Evolutionary conservation across 35 echinoderm and acorn worm species (phyloP).

Genomic region (Heliocidaris erythrogramma): DNA sequence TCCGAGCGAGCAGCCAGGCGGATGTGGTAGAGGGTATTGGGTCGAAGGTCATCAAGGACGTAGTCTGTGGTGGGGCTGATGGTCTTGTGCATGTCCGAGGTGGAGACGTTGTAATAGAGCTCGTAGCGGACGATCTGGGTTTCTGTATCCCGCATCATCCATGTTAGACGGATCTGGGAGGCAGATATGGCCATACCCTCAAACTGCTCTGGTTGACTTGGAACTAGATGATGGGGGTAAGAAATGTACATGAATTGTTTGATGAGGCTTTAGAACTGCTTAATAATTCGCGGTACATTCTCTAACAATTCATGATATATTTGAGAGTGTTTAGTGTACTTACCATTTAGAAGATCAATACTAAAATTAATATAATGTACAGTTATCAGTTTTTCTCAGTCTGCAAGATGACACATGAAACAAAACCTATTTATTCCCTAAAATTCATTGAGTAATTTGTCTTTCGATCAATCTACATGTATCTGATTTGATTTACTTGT

Average conservation of each 20-base stretch:
- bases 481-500: too few species aligned
- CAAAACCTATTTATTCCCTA: too few species aligned
- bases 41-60: conserved; percentile 65
- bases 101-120: conserved; percentile 91
- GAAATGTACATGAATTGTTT: not conserved
- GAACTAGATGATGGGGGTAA: conserved; percentile 58
- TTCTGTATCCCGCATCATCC: conserved; percentile 74
- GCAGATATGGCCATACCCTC: conserved; percentile 70
- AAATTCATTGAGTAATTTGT: too few species aligned
- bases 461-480: too few species aligned
- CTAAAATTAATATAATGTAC: too few species aligned
- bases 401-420: too few species aligned
- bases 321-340: too few species aligned
- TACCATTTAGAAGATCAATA: too few species aligned
- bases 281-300: too few species aligned
- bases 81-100: conserved; percentile 50
- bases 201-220: conserved; percentile 88
- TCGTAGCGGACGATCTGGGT: conserved; percentile 69
- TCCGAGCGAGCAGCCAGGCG: conserved; percentile 79
- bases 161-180: conserved; percentile 73
- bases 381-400: too few species aligned
- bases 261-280: not conserved
- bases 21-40: conserved; percentile 92
- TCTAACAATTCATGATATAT: too few species aligned
- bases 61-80: conserved; percentile 62